These are phyloP conservation scores for Okamejei kenojei DNA, from an alignment of 2,797 vertebrate genomes.

Conservation along the genomic window DNA sequence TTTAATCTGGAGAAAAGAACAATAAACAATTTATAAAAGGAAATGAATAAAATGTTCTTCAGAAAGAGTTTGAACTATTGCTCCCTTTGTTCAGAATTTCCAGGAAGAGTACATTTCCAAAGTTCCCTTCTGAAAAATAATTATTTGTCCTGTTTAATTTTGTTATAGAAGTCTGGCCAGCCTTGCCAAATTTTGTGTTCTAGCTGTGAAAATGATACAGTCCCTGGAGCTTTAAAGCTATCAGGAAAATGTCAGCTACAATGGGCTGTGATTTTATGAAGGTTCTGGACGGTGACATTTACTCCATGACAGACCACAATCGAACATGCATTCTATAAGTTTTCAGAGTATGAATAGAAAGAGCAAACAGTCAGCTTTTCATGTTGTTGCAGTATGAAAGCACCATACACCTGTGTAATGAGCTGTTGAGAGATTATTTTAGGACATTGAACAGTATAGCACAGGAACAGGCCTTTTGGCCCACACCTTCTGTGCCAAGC, in stretches of 20 bases:
- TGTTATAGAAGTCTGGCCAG: background rate
- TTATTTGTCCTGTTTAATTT: background rate
- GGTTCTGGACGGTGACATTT: slow-evolving; percentile 29
- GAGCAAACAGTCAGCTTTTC: background rate
- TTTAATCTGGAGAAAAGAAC: background rate
- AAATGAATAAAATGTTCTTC: background rate
- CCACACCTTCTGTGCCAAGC: too few relatives aligned
- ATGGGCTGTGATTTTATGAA: background rate
- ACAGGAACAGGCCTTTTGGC: too few relatives aligned
- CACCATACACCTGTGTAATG: background rate
- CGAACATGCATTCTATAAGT: background rate
- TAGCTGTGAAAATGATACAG: slow-evolving; percentile 25
- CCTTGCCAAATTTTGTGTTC: background rate
- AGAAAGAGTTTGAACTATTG: background rate
- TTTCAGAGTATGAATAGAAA: background rate
- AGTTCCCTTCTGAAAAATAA: background rate
- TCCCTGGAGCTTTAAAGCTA: background rate
- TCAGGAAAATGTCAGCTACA: slow-evolving; percentile 6
- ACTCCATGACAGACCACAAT: background rate
- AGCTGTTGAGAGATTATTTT: background rate
- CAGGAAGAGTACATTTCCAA: background rate
- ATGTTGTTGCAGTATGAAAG: background rate
- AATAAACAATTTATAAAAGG: background rate
- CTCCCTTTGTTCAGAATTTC: background rate
- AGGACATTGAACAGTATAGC: too few relatives aligned